A percentile compares a stretch with the other conserved stretches of the same genome.
Evolutionary conservation across 2,797 vertebrate genomes (phyloP).

Genomic region (Acanthiza pusilla): DNA sequence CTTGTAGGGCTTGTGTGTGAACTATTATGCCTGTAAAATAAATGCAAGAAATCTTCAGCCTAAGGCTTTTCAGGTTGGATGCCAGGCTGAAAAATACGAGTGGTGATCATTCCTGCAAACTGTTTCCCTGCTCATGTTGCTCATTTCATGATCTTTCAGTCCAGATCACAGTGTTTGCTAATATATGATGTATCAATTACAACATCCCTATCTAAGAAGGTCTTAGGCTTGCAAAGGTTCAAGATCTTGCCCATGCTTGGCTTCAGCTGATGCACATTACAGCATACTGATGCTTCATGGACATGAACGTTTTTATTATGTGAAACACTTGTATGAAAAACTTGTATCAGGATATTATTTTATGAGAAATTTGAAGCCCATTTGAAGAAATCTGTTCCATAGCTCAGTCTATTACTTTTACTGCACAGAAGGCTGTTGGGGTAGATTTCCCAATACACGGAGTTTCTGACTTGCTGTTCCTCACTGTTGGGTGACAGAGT

Average conservation of each 20-base stretch:
- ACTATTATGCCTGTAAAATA: background rate
- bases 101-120: background rate
- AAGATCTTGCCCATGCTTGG: background rate
- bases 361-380: background rate
- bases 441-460: background rate
- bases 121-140: background rate
- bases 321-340: background rate
- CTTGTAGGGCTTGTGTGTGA: background rate
- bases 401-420: background rate
- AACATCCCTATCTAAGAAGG: fast-evolving
- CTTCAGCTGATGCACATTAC: background rate
- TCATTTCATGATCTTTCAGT: background rate
- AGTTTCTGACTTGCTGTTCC: background rate
- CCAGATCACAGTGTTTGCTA: background rate
- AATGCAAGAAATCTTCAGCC: background rate
- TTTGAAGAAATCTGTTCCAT: background rate
- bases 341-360: background rate
- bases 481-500: background rate
- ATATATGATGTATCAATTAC: background rate
- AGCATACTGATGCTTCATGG: background rate
- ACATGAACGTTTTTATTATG: background rate
- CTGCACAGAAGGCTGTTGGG: background rate
- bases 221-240: background rate
- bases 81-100: background rate
- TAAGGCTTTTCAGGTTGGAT: background rate